Evolutionary conservation across 2,113 vertebrate species (phyloP).

Genomic region (Mungos mungo): DNA sequence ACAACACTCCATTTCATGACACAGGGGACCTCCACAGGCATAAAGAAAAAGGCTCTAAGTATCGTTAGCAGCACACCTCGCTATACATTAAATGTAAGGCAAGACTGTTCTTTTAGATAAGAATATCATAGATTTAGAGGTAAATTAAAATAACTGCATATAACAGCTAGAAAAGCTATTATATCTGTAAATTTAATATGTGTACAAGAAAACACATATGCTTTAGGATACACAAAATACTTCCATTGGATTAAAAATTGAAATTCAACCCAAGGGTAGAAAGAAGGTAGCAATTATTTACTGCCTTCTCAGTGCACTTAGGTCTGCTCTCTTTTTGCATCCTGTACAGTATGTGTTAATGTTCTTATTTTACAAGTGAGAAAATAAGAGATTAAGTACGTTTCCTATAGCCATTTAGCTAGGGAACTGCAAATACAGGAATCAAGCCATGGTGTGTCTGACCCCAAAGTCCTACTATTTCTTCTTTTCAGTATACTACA

Average conservation of each 20-base stretch:
- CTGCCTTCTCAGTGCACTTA: neutral
- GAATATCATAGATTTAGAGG: neutral
- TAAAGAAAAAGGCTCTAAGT: neutral
- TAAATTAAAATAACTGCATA: neutral
- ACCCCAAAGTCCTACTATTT: neutral
- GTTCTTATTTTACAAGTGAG: neutral
- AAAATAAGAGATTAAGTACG: neutral
- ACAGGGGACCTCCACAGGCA: neutral
- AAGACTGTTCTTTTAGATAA: neutral
- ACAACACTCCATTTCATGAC: slow-evolving; percentile 25
- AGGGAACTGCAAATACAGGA: neutral
- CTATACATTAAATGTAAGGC: neutral
- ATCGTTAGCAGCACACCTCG: neutral
- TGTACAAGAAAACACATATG: neutral
- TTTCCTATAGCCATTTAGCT: neutral
- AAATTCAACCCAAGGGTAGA: neutral
- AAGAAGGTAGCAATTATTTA: neutral
- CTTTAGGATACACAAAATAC: neutral
- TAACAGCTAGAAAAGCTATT: neutral
- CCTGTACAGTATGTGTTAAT: neutral
- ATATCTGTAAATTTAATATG: neutral
- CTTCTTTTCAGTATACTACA: neutral
- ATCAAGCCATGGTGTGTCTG: neutral
- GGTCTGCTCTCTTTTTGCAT: neutral
- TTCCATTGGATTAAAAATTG: neutral